Percentiles rank a stretch among this genome's conserved stretches.
These are phyloP conservation scores for cat (Felis catus) DNA, from an alignment of 2,113 vertebrate species.

Conservation along the genomic window DNA sequence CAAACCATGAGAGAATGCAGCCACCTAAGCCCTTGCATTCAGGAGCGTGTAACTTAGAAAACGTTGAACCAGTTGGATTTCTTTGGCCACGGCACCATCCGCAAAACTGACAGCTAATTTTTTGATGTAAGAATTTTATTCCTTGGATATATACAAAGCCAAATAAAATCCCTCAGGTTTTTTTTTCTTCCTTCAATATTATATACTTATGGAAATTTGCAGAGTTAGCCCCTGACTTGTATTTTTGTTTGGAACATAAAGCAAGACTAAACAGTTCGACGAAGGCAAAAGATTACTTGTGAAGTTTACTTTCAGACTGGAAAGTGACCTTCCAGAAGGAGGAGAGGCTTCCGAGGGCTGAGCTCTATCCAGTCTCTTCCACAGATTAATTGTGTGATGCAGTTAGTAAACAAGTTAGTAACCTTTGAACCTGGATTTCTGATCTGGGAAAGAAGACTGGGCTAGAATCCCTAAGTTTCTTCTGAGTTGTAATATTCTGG, in stretches of 20 bases:
- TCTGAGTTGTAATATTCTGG: background rate
- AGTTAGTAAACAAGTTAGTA: background rate
- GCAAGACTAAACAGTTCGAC: background rate
- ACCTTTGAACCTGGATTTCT: background rate
- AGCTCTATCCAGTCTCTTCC: background rate
- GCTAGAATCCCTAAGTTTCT: background rate
- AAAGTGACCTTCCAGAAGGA: background rate
- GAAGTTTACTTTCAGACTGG: background rate
- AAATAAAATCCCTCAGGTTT: background rate
- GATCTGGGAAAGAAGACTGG: background rate
- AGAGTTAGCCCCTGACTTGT: background rate
- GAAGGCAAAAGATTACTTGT: background rate
- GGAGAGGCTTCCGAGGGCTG: background rate
- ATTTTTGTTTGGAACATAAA: conserved; percentile 26
- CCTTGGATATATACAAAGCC: conserved; percentile 17
- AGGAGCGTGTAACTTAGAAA: background rate
- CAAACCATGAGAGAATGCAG: background rate
- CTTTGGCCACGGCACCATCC: background rate
- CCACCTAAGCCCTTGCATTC: background rate
- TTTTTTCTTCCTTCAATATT: background rate
- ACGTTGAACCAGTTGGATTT: background rate
- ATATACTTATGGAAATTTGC: background rate
- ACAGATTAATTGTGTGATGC: background rate
- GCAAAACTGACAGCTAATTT: background rate
- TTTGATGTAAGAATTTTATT: conserved; percentile 26